Evolutionary conservation across 2,888 invertebrate genomes (phyloP), one percentile per base, ranked within the genome.

Genomic region (Tetranychus piercei): DNA sequence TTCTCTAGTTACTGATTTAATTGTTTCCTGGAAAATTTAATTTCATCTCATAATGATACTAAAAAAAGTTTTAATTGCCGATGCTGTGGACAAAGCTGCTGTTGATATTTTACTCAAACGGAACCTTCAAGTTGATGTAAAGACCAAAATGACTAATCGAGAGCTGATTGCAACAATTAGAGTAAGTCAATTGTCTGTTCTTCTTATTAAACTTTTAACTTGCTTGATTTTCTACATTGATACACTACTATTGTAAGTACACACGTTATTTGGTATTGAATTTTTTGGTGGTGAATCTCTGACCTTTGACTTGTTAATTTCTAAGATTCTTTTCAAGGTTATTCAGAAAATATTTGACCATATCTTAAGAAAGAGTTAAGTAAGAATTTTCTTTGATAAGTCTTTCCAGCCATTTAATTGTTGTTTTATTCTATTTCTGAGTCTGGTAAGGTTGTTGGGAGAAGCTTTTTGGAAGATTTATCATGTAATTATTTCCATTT

Each of bases 81-180:
- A 97, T 83, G 92, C 93, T 45, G 91, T 96, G 3, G 94, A 95
- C 81, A 85, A 87, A 23, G 87, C 89, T 78, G 97, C 96, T 83
- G 88, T 89, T 1, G 87, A 91, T 78, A 87, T 94, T 70, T 86
- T 97, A 43, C 84, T 87, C 78, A 84, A 87, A 66, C 87, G 91
- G 81, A 90, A 89, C 34, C 89, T 96, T 79, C 84, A 87, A 76
- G 92, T 93, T 75, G 88, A 88, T 72, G 88, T 87, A 79, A 91
- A 89, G 80, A 87, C 89, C 44, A 91, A 91, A 81, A 84, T 94
- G 79, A 83, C 88, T 0, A 88, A 88, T 80, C 89, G 90, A 6
- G 88, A 93, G 80, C 86, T 95, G 1, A 85, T 93, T 34, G 83
- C 87, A 79, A 91, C 92, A 85, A 88, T 94, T 76, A 86, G 89